Base-by-base conservation (phyloP, 1,140 invertebrate species). In the Drosophila athabasca region DNA sequence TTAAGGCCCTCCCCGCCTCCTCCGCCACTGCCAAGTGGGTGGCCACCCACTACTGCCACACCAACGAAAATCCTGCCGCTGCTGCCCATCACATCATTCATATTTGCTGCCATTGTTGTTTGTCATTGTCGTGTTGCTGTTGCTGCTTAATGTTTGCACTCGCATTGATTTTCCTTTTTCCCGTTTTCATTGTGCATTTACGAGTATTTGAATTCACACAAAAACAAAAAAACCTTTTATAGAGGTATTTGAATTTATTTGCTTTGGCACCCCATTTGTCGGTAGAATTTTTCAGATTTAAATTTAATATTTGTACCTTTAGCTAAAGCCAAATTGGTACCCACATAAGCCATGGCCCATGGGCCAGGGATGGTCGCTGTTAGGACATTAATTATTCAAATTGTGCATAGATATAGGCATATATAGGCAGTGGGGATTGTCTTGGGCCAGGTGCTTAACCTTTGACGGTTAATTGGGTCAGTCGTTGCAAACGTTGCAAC, bases 391-490 rank as follows among this genome's bases (percentile, higher is more conserved):
- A 74, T 72, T 75, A 82, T 83, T 79, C 60, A 83, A 83, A 75
- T 64, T 70, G 61, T 74, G 69, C 79, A 82, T 66, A 64, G 49
- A 62, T 54, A 48, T 44, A 15, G 43, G 39, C 24, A 26, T 22
- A 62, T 54, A 48, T 44, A 15, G 43, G 39, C 24, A 26, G 29
- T 19, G 31, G 29, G 31, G 29, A 22, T 9, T 19, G 81, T 45
- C 61, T 67, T 57, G 53, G 46, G 43, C 51, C 55, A 57, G 75
- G 66, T 68, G 71, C 66, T 83, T 84, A 64, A 76, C 64, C 71
- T 62, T 74, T 74, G 69, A 60, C 68, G 52, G 74, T 59, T 87
- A 85, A 87, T 87, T 87, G 78, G 83, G 82, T 82, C 78, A 87
- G 72, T 82, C 78, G 82, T 19, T 19, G 69, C 75, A 76, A 78